Evolutionary conservation across 2,113 vertebrate genomes (phyloP).

Genomic region (Cervus canadensis): DNA sequence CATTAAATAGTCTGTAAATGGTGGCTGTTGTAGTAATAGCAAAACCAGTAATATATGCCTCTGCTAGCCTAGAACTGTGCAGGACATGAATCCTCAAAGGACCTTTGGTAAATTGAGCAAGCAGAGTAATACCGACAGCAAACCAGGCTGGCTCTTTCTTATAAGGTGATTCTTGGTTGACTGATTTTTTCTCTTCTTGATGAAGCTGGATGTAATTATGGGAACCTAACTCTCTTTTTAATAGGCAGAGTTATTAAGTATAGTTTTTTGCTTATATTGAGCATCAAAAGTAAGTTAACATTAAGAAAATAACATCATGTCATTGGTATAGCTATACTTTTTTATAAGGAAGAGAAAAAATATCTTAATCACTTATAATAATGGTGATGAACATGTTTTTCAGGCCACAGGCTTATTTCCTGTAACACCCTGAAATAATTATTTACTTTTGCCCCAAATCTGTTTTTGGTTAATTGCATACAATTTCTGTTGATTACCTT

Average conservation of each 20-base stretch:
- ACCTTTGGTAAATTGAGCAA: background rate
- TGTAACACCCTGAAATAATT: slow-evolving; percentile 11
- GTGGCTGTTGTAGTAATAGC: background rate
- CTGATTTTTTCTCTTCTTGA: background rate
- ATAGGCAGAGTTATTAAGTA: background rate
- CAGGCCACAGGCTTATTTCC: background rate
- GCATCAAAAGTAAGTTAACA: background rate
- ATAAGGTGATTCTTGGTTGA: background rate
- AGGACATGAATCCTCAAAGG: background rate
- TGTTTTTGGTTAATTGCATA: background rate
- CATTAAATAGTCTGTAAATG: background rate
- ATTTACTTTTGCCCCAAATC: background rate
- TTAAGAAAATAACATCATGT: background rate
- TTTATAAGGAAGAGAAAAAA: slow-evolving; percentile 17
- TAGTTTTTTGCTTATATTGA: background rate
- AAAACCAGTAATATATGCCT: background rate
- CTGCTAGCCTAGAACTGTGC: background rate
- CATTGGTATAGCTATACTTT: background rate
- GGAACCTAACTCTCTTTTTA: background rate
- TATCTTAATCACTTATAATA: slow-evolving; percentile 14
- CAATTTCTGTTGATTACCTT: background rate
- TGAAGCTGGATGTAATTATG: background rate
- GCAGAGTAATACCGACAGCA: background rate
- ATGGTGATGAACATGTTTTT: background rate
- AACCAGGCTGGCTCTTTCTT: background rate